Percentiles rank a stretch among this genome's conserved stretches.
phyloP scores from a whole-genome alignment of 2,888 invertebrate genomes.

The Aplocera efformata region DNA sequence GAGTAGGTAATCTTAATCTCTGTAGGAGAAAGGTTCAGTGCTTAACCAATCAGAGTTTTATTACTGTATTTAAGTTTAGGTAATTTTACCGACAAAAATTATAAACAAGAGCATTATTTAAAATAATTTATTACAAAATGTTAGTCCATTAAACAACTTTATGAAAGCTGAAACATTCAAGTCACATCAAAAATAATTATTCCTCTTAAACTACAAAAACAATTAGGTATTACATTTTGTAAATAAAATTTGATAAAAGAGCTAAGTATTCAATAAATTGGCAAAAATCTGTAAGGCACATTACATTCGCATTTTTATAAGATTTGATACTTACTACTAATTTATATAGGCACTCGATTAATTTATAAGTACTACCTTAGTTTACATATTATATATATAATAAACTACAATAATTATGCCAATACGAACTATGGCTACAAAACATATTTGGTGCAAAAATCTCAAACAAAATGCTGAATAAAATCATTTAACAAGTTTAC shows the following conservation, averaged over 20 bases:
- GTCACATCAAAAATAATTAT: slow-evolving; percentile 53
- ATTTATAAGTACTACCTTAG: slow-evolving; percentile 7
- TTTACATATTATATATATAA: too few relatives aligned
- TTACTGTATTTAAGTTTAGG: too few relatives aligned
- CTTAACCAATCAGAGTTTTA: too few relatives aligned
- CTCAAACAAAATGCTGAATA: too few relatives aligned
- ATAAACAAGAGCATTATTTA: slow-evolving; percentile 9
- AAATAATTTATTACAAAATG: slow-evolving; percentile 40
- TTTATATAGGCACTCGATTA: slow-evolving; percentile 9
- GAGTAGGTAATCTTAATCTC: too few relatives aligned
- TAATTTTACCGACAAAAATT: too few relatives aligned
- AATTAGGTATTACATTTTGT: slow-evolving; percentile 26
- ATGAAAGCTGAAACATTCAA: slow-evolving; percentile 55
- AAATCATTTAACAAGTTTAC: too few relatives aligned
- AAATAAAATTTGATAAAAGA: slow-evolving; percentile 30
- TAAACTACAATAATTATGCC: too few relatives aligned
- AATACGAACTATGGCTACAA: too few relatives aligned
- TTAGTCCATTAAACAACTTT: slow-evolving; percentile 62
- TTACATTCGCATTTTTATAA: slow-evolving; percentile 22
- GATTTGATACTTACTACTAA: slow-evolving; percentile 9
- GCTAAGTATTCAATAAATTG: slow-evolving; percentile 31
- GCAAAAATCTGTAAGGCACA: slow-evolving; percentile 46
- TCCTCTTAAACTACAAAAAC: slow-evolving; percentile 26
- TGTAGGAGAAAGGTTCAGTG: too few relatives aligned
- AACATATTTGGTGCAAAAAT: too few relatives aligned